Evolutionary conservation across 2,888 invertebrate species (phyloP).

Genomic region (Dinocampus coccinellae): DNA sequence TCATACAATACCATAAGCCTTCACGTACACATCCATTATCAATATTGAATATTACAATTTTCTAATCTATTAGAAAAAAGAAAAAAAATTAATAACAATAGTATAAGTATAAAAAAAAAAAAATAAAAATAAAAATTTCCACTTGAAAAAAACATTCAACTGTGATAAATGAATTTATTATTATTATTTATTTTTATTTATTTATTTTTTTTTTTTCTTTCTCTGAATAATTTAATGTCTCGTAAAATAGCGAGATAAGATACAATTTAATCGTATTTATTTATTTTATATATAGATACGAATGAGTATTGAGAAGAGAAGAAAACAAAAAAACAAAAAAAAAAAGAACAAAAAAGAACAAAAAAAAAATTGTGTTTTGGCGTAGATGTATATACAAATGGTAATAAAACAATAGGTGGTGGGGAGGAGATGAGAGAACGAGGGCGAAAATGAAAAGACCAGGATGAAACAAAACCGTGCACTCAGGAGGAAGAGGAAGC

Average conservation of each 20-base stretch:
- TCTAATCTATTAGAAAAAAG: too few relatives aligned
- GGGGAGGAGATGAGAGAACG: too few relatives aligned
- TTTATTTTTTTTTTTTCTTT: too few relatives aligned
- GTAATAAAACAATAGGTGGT: slow-evolving; percentile 1
- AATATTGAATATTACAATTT: too few relatives aligned
- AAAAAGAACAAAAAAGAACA: too few relatives aligned
- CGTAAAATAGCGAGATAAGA: neutral
- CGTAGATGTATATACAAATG: slow-evolving; percentile 17
- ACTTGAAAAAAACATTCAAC: neutral
- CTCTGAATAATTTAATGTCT: neutral
- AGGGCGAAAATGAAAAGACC: slow-evolving; percentile 27
- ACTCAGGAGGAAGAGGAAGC: slow-evolving; percentile 29
- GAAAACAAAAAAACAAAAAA: slow-evolving; percentile 15
- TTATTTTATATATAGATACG: slow-evolving; percentile 3
- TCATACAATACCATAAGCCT: neutral
- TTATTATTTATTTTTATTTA: too few relatives aligned
- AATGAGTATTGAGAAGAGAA: neutral
- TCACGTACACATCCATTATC: too few relatives aligned
- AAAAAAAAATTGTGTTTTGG: too few relatives aligned
- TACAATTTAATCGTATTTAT: neutral
- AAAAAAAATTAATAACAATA: too few relatives aligned
- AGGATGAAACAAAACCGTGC: slow-evolving; percentile 31
- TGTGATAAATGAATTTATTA: neutral
- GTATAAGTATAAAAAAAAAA: too few relatives aligned
- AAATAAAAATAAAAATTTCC: too few relatives aligned